These are phyloP conservation scores for Axinella damicornis DNA, from an alignment of 37 sponge, comb jelly and placozoan species.

Conservation along the genomic window DNA sequence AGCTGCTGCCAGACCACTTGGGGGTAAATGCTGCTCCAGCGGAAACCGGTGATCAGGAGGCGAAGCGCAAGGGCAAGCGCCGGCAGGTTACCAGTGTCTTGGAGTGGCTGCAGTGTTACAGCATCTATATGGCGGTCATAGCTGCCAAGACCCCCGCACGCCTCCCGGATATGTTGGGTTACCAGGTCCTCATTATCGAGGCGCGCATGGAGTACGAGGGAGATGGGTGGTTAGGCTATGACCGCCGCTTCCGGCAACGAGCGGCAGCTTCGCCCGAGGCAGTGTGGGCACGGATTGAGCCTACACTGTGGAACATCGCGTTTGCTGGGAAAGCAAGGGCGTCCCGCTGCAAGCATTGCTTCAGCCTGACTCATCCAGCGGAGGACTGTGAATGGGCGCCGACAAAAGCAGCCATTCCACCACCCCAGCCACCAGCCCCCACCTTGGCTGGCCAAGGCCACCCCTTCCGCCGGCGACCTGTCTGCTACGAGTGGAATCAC, in stretches of 20 bases:
- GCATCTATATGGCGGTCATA: conserved; percentile 5
- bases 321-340: conserved; percentile 16
- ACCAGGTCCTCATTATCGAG: not conserved
- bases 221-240: conserved; percentile 19
- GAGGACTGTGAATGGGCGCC: not conserved
- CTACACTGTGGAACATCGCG: conserved; percentile 17
- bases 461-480: not conserved
- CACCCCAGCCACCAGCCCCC: too few relatives aligned
- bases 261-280: not conserved
- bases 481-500: conserved; percentile 20
- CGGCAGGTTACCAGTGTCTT: not conserved
- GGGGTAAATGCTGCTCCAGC: not conserved
- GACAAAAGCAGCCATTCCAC: too few relatives aligned
- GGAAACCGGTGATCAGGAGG: not conserved
- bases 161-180: not conserved
- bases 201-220: conserved; percentile 2
- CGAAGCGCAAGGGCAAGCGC: not conserved
- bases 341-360: conserved; percentile 18
- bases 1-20: conserved; percentile 3
- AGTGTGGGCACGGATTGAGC: not conserved
- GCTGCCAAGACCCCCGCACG: not conserved
- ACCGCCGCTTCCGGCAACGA: conserved; percentile 17
- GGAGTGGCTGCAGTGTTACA: conserved; percentile 14
- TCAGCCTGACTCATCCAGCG: conserved; percentile 13
- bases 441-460: too few relatives aligned